A percentile compares a stretch with the other conserved stretches of the same genome.
These are phyloP conservation scores for Thamnophis sirtalis DNA, from an alignment of 2,113 vertebrate genomes.

Conservation along the genomic window DNA sequence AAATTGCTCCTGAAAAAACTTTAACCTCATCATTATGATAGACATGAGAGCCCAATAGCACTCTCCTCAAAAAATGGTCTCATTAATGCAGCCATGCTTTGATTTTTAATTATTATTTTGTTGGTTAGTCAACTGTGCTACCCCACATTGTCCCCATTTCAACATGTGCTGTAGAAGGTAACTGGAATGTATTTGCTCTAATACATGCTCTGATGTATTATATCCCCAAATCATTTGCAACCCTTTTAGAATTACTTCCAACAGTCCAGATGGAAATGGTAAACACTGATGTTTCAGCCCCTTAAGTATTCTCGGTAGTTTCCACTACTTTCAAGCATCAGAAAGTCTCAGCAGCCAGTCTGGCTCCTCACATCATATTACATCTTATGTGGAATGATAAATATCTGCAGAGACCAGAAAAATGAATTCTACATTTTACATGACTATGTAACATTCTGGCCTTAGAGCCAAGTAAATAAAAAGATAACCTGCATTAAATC, in stretches of 20 bases:
- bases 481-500: slow-evolving; percentile 42
- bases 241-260: slow-evolving; percentile 44
- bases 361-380: slow-evolving; percentile 19
- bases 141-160: slow-evolving; percentile 6
- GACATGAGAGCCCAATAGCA: not conserved
- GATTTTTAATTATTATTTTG: not conserved
- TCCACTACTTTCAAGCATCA: slow-evolving; percentile 43
- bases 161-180: slow-evolving; percentile 16
- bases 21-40: not conserved
- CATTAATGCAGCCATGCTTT: not conserved
- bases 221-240: slow-evolving; percentile 38
- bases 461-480: slow-evolving; percentile 40
- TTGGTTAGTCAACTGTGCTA: not conserved
- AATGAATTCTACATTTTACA: slow-evolving; percentile 21
- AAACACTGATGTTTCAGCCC: slow-evolving; percentile 33
- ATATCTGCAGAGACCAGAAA: slow-evolving; percentile 42
- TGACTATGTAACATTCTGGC: slow-evolving; percentile 46
- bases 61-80: not conserved
- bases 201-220: slow-evolving; percentile 47
- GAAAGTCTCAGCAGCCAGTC: slow-evolving; percentile 35
- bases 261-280: slow-evolving; percentile 45
- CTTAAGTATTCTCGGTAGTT: slow-evolving; percentile 27
- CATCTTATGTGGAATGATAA: slow-evolving; percentile 32
- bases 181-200: slow-evolving; percentile 36
- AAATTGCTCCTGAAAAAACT: not conserved